Evolutionary conservation across 1,140 invertebrate species (phyloP), one percentile per base, ranked within the genome.

Genomic region (Plectrocnemia conspersa): DNA sequence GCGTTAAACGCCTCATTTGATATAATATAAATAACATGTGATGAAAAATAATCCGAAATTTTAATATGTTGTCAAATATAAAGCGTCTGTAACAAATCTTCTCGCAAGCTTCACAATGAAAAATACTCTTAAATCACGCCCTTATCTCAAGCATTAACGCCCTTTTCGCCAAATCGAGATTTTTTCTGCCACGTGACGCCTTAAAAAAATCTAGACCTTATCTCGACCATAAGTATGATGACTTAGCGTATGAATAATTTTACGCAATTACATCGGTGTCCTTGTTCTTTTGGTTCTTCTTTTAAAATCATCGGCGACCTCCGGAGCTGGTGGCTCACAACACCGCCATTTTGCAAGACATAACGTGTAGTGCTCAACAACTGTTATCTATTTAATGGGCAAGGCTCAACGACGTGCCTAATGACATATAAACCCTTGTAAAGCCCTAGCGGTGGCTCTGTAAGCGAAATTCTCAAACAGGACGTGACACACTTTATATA

Each of bases 401-500:
- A 19, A 42, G 13, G 15, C 19, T 42, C 40, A 42, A 42, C 40
- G 40, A 18, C 19, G 40, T 22, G 19, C 18, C 40, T 42, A 42
- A 42, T 42, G 40, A 42, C 40, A 42, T 42, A 21, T 23, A 42
- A 42, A 22, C 40, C 40, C n/a, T 19, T 19, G n/a, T 22, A 22
- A 42, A 42, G 24, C 40, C 24, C 40, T 42, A 23, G 22, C 40
- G n/a, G n/a, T 42, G 40, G 7, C 40, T 22, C 40, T 42, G 40
- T 42, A 42, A 42, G 40, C 40, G 24, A 22, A 42, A 42, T 19
- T 23, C 19, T 22, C 22, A 42, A 42, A 21, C 11, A 21, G 19
- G 21, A 16, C 40, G 40, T 42, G 40, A 42, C 40, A 42, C 40
- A 42, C 40, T 42, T 42, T 42, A 42, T 42, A 3, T 42, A 42